Percentiles rank a stretch among this genome's conserved stretches.
These are phyloP conservation scores for Drosophila nigromelanica DNA, from an alignment of 1,140 invertebrate genomes.

Conservation along the genomic window DNA sequence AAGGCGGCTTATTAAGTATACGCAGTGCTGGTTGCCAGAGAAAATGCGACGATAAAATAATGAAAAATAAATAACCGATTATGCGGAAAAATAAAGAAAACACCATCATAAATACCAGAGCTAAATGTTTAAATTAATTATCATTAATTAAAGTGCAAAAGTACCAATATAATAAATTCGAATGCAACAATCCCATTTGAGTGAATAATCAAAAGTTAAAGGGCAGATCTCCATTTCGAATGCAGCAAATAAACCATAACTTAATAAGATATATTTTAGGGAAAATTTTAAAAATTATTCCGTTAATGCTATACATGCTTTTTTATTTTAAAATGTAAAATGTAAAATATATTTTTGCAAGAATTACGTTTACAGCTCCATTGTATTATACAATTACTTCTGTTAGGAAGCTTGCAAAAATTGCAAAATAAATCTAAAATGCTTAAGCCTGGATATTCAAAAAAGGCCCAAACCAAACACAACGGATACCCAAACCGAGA, in stretches of 20 bases:
- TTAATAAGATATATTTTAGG: too few relatives aligned
- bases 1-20: constrained; percentile 38
- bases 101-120: background rate
- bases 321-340: background rate
- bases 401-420: constrained; percentile 1
- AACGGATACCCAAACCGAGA: constrained; percentile 3
- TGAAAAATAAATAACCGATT: constrained; percentile 23
- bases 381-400: background rate
- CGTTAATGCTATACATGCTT: too few relatives aligned
- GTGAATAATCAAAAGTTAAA: too few relatives aligned
- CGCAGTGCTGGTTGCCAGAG: constrained; percentile 4
- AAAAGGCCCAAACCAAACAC: background rate
- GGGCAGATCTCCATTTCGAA: too few relatives aligned
- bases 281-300: too few relatives aligned
- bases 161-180: background rate
- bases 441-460: constrained; percentile 5
- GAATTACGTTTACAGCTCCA: background rate
- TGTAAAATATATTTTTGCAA: background rate
- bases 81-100: constrained; percentile 8
- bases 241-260: too few relatives aligned
- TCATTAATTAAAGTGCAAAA: background rate
- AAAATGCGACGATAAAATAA: constrained; percentile 16
- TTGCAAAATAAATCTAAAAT: constrained; percentile 18
- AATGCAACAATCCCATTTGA: background rate
- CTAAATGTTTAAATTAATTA: constrained; percentile 1